phyloP scores from a whole-genome alignment of 2,797 vertebrate species.

The Typhlichthys subterraneus region DNA sequence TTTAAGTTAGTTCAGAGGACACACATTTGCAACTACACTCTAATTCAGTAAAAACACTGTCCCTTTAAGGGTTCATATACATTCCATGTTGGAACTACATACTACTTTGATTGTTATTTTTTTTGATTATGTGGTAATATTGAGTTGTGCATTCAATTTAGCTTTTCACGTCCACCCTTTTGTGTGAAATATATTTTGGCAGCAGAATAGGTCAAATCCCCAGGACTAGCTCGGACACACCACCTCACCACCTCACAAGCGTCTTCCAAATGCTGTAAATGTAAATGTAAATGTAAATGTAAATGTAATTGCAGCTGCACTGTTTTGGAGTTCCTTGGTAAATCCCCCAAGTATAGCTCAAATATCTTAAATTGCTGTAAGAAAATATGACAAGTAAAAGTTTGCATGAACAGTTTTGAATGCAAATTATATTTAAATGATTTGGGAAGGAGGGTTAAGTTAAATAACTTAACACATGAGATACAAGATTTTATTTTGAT shows the following conservation, averaged over 20 bases:
- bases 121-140: not conserved
- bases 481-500: not conserved
- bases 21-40: not conserved
- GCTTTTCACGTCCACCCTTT: not conserved
- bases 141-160: not conserved
- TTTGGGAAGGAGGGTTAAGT: too few relatives aligned
- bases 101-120: not conserved
- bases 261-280: too few relatives aligned
- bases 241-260: too few relatives aligned
- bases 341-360: not conserved
- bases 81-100: not conserved
- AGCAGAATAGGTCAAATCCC: constrained; percentile 13
- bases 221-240: constrained; percentile 3
- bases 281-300: not conserved
- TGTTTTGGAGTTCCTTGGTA: not conserved
- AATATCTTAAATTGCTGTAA: not conserved
- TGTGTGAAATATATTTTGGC: constrained; percentile 6
- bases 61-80: not conserved
- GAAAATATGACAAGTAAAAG: not conserved
- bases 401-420: not conserved
- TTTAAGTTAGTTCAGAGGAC: constrained; percentile 45
- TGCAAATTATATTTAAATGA: too few relatives aligned
- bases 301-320: not conserved
- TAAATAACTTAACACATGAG: too few relatives aligned
- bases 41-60: not conserved